These are phyloP conservation scores for Parazoanthus darwini DNA, from an alignment of 92 coral and sea anemone genomes.

Conservation along the genomic window DNA sequence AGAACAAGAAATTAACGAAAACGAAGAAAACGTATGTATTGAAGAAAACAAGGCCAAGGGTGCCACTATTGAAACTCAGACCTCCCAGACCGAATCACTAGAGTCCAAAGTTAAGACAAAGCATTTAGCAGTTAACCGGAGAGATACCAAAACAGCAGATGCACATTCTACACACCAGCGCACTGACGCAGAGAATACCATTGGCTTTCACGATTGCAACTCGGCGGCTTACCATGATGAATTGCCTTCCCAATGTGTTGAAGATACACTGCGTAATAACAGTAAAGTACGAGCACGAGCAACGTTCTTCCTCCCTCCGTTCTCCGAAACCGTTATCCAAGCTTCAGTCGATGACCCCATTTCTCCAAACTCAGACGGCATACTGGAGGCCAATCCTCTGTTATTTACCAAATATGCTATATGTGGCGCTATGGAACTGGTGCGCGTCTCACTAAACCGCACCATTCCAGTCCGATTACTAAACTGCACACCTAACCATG, in stretches of 20 bases:
- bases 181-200: neutral
- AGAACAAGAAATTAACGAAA: too few species aligned
- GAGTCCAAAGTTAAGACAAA: too few species aligned
- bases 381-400: neutral
- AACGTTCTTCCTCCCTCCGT: neutral
- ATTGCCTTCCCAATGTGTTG: neutral
- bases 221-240: neutral
- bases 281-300: neutral
- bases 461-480: conserved; percentile 14
- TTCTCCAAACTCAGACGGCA: neutral
- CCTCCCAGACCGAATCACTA: too few species aligned
- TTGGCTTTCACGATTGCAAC: neutral
- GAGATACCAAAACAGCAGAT: too few species aligned
- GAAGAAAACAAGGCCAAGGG: too few species aligned
- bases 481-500: neutral
- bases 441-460: neutral
- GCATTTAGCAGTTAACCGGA: too few species aligned
- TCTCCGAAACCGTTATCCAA: neutral
- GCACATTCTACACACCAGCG: too few species aligned
- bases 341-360: neutral
- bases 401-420: neutral
- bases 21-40: too few species aligned
- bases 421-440: neutral
- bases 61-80: too few species aligned
- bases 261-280: neutral